Evolutionary conservation across 2,113 vertebrate species (phyloP).

Genomic region (Laterallus jamaicensis): DNA sequence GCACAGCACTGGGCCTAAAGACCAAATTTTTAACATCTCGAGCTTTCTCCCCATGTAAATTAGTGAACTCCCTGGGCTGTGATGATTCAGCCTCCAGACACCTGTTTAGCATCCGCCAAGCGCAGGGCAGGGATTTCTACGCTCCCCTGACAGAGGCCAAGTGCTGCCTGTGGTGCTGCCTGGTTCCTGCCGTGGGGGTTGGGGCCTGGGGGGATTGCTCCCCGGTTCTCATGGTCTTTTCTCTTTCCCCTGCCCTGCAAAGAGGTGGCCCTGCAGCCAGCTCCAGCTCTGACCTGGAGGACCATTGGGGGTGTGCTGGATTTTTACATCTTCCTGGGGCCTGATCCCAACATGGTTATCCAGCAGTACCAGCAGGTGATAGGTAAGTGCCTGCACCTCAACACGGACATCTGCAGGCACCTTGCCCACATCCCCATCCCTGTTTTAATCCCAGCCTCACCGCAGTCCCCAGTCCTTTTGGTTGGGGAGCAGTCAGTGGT

Average conservation of each 20-base stretch:
- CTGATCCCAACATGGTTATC: constrained; percentile 77
- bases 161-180: background rate
- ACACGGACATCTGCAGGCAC: accelerated
- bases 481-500: background rate
- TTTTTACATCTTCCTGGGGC: constrained; percentile 87
- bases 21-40: background rate
- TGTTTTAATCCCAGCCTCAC: background rate
- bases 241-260: background rate
- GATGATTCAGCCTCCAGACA: background rate
- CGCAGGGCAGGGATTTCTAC: background rate
- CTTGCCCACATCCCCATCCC: background rate
- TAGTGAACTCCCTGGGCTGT: background rate
- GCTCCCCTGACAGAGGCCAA: background rate
- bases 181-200: accelerated
- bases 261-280: constrained; percentile 86
- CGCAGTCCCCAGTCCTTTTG: background rate
- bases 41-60: background rate
- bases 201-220: background rate
- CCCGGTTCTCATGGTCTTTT: background rate
- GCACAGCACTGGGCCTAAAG: background rate
- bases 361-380: constrained; percentile 86
- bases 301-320: constrained; percentile 88
- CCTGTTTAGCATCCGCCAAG: background rate
- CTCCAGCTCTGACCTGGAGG: constrained; percentile 87
- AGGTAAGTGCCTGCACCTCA: constrained; percentile 65